Evolutionary conservation across 2,797 vertebrate genomes (phyloP), one percentile per base, ranked within the genome.

Genomic region (Acropternis orthonyx): DNA sequence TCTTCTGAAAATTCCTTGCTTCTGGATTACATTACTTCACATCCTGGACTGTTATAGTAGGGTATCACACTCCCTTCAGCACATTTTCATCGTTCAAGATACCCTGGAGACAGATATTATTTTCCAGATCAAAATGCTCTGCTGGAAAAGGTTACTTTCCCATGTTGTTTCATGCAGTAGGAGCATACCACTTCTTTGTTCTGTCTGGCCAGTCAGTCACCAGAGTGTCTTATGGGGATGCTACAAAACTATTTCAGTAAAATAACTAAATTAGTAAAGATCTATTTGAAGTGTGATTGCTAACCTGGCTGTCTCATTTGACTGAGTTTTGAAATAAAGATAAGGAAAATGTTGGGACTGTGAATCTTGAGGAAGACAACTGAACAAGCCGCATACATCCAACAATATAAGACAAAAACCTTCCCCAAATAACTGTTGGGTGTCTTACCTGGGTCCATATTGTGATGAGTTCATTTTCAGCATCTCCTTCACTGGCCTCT

Each of bases 161-260:
- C 8, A 12, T 2, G 0, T 36, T 1, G 0, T 15, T 73, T 7
- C 21, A 27, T 22, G 43, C 41, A 46, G 28, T 13, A 15, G 36
- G 30, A 87, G 3, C 24, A 5, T 10, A 20, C 4, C 1, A n/a
- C 56, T 69, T 85, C 21, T 72, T 87, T 61, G 20, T 44, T 74
- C 46, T 65, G 7, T 58, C 6, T 9, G 71, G 77, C 18, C 66
- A 68, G 23, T 23, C 43, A 78, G 16, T 22, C 85, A 34, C 24
- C 9, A 55, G 41, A 78, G 12, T n/a, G 14, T 7, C 7, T 67
- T 72, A 78, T 18, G 44, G 30, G 34, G 30, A 26, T 48, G 27
- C 22, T 75, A 27, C 43, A 66, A 88, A 88, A 46, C 0, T 4
- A 41, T 24, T 49, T 65, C 58, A 54, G 39, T 39, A 48, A 85